Evolutionary conservation across 2,113 vertebrate species (phyloP), one percentile per base, ranked within the genome.

Genomic region (Cavia aperea): DNA sequence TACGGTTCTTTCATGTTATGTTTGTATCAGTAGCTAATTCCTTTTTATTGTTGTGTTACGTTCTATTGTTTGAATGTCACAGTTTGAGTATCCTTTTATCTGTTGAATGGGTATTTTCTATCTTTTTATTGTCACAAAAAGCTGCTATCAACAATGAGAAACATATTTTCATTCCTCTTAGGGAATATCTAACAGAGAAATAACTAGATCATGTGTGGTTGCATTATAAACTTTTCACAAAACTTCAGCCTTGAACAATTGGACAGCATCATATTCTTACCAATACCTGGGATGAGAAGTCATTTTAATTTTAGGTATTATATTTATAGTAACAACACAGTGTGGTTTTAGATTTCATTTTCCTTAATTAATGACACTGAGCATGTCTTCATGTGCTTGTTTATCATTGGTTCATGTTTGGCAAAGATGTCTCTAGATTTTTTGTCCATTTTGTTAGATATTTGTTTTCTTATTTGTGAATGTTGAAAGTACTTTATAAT

Each of bases 221-320:
- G 2, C n/a, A 75, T 62, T 14, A 11, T 88, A 70, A 60, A 81
- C 15, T 13, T 79, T 72, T 39, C 39, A 43, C 43, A 31, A 86
- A 81, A 77, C 19, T 82, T 8, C 21, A 54, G 83, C 77, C 19
- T 46, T 73, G 9, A 70, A 62, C 46, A 78, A 77, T 92, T 83
- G 23, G 46, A 36, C 4, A 94, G 36, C 5, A 77, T 73, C 46
- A 49, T 51, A 86, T 86, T 77, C 26, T 75, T 4, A 68, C 39
- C 33, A 86, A 43, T 12, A 66, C 14, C 86, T 81, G 18, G 14
- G 43, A 33, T 65, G 33, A 33, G 46, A 79, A 85, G 66, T 75
- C 5, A 29, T 84, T 84, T 78, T 77, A 66, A 91, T 91, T 91
- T 65, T 92, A 54, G 26, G 33, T 79, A 85, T 73, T 89, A 63